Evolutionary conservation across 2,888 invertebrate genomes (phyloP).

Genomic region (Diploptera punctata): DNA sequence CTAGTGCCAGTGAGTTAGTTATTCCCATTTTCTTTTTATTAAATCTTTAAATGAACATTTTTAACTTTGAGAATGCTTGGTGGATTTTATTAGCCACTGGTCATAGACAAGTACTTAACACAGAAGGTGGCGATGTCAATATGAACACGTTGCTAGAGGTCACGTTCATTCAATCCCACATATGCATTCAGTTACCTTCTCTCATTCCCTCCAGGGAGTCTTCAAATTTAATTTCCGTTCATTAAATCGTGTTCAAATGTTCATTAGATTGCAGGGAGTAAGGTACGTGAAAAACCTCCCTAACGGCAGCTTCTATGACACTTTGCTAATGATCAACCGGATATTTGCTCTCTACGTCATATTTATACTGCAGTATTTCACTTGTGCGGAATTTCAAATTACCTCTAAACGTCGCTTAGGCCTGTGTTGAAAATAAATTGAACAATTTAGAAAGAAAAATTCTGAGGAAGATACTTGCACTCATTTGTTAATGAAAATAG

Average conservation of each 20-base stretch:
- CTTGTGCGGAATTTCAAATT: neutral
- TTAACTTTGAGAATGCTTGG: too few relatives aligned
- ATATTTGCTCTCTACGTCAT: neutral
- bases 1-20: too few relatives aligned
- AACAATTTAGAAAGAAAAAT: too few relatives aligned
- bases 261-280: neutral
- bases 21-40: too few relatives aligned
- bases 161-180: neutral
- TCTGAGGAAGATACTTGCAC: too few relatives aligned
- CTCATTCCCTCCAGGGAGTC: neutral
- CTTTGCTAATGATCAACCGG: neutral
- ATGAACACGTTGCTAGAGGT: neutral
- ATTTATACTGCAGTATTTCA: neutral
- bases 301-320: neutral
- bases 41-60: too few relatives aligned
- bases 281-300: neutral
- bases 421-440: too few relatives aligned
- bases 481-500: too few relatives aligned
- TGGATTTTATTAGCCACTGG: too few relatives aligned
- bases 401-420: too few relatives aligned
- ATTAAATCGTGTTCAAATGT: constrained; percentile 18
- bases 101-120: too few relatives aligned
- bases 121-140: too few relatives aligned
- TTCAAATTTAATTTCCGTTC: constrained; percentile 15
- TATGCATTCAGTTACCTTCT: neutral